A percentile compares a stretch with the other conserved stretches of the same genome.
These are phyloP conservation scores for Nothoprocta perdicaria DNA, from an alignment of 2,113 vertebrate genomes.

Conservation along the genomic window DNA sequence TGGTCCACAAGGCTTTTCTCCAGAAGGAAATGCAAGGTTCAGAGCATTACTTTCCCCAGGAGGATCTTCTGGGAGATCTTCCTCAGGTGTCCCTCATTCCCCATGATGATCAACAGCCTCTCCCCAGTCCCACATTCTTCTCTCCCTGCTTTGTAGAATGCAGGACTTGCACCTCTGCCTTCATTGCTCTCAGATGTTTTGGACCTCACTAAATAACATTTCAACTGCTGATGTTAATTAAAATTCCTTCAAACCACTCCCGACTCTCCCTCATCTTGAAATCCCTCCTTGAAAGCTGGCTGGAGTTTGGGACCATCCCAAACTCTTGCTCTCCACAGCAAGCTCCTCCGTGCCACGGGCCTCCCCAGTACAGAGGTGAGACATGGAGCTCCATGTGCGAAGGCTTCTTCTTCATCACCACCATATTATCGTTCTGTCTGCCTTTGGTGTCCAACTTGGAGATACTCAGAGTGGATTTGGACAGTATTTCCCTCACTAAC, in stretches of 20 bases:
- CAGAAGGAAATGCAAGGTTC: not conserved
- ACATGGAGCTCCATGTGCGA: not conserved
- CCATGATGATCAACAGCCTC: not conserved
- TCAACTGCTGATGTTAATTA: constrained; percentile 42
- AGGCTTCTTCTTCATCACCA: not conserved
- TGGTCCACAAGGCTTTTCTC: not conserved
- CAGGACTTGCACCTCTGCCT: not conserved
- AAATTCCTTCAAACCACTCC: constrained; percentile 57
- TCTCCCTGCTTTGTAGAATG: fast-evolving
- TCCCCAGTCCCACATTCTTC: not conserved
- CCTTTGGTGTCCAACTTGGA: not conserved
- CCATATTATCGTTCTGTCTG: not conserved
- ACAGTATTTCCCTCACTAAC: not conserved
- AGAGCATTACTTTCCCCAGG: not conserved
- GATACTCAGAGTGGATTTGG: not conserved
- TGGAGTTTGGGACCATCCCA: constrained; percentile 47
- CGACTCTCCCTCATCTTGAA: not conserved
- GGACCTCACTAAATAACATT: constrained; percentile 20
- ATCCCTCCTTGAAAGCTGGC: constrained; percentile 55
- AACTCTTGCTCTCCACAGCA: not conserved
- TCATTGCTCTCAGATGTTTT: constrained; percentile 33
- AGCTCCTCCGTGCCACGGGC: not conserved
- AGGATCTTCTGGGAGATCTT: not conserved
- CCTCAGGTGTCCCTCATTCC: not conserved
- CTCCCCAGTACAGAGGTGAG: not conserved